A percentile compares a stretch with the other conserved stretches of the same genome.
phyloP scores from a whole-genome alignment of 2,113 vertebrate genomes.

The Oriolus oriolus region DNA sequence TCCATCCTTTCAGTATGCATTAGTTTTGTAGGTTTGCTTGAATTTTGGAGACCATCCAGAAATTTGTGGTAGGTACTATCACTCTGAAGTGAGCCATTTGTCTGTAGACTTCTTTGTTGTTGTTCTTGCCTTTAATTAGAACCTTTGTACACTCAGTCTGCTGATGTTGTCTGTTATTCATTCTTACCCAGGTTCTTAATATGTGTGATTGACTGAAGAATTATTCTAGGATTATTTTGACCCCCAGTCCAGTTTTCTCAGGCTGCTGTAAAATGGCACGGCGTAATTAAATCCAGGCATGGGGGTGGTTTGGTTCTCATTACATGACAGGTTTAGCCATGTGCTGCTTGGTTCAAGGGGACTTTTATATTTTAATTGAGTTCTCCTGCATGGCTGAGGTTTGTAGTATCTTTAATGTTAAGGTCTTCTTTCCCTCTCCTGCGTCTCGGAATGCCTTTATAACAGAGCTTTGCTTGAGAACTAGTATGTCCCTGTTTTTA shows the following conservation, averaged over 20 bases:
- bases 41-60: neutral
- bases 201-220: neutral
- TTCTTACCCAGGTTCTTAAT: neutral
- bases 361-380: neutral
- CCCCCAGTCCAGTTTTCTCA: neutral
- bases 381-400: neutral
- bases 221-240: neutral
- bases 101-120: neutral
- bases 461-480: neutral
- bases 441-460: neutral
- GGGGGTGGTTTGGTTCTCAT: neutral
- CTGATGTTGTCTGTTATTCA: neutral
- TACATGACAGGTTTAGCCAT: neutral
- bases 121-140: neutral
- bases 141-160: neutral
- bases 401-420: neutral
- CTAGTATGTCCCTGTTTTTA: neutral
- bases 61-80: neutral
- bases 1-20: neutral
- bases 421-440: neutral
- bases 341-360: neutral
- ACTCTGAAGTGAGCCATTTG: neutral
- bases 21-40: neutral
- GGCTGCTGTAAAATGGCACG: neutral
- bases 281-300: neutral